These are phyloP conservation scores for Synodontis membranacea DNA, from an alignment of 2,113 vertebrate genomes.

Conservation along the genomic window DNA sequence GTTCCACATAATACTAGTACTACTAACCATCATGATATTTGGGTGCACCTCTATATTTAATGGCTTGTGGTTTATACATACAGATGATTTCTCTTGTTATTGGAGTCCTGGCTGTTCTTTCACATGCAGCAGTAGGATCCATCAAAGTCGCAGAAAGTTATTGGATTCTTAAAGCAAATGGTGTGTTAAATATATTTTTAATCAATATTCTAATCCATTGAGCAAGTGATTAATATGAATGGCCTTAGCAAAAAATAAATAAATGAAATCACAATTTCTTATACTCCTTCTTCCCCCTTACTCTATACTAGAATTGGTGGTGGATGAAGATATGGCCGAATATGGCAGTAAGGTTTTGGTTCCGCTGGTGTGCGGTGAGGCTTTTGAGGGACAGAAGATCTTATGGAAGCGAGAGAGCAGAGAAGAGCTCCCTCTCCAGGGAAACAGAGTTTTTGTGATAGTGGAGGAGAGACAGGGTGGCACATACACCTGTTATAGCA, in stretches of 20 bases:
- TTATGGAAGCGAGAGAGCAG: slow-evolving; percentile 44
- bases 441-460: slow-evolving; percentile 44
- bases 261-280: neutral
- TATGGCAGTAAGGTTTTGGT: slow-evolving; percentile 34
- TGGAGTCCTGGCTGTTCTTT: slow-evolving; percentile 22
- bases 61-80: neutral
- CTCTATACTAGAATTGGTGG: slow-evolving; percentile 38
- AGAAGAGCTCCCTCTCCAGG: slow-evolving; percentile 13
- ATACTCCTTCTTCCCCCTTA: neutral
- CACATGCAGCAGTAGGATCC: neutral
- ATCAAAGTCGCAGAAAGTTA: slow-evolving; percentile 35
- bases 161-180: slow-evolving; percentile 53
- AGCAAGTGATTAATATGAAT: neutral
- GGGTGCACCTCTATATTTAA: neutral
- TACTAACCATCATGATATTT: too few species aligned
- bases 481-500: slow-evolving; percentile 51
- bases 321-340: slow-evolving; percentile 40
- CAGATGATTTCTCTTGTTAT: slow-evolving; percentile 53
- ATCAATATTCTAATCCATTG: neutral
- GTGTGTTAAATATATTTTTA: slow-evolving; percentile 19
- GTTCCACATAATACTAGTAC: neutral
- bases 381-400: slow-evolving; percentile 29
- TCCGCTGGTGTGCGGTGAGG: slow-evolving; percentile 49
- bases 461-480: slow-evolving; percentile 54
- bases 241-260: too few species aligned